phyloP scores from a whole-genome alignment of 2,888 invertebrate species.

The Drosophila yooni region DNA sequence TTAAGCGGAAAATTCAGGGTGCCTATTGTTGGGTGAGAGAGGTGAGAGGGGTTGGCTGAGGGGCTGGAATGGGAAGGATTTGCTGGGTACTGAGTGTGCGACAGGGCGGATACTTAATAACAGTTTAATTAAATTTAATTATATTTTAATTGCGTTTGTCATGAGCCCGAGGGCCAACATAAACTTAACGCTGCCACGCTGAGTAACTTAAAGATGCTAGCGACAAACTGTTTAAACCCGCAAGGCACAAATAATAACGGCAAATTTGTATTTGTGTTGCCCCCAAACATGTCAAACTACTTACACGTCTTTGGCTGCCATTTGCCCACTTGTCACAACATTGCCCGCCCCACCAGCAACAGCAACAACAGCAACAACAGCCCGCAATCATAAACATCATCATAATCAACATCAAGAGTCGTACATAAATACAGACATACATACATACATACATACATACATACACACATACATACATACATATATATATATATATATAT shows the following conservation, averaged over 20 bases:
- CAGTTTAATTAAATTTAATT: slow-evolving; percentile 72
- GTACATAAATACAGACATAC: neutral
- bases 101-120: slow-evolving; percentile 63
- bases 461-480: neutral
- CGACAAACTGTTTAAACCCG: neutral
- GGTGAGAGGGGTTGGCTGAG: neutral
- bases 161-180: neutral
- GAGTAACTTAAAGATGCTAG: neutral
- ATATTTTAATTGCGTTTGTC: slow-evolving; percentile 59
- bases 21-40: slow-evolving; percentile 39
- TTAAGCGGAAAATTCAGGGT: slow-evolving; percentile 57
- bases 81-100: slow-evolving; percentile 18
- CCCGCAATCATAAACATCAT: slow-evolving; percentile 50
- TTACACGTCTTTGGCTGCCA: slow-evolving; percentile 32
- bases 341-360: slow-evolving; percentile 7
- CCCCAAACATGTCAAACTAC: slow-evolving; percentile 37
- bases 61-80: neutral
- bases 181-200: neutral
- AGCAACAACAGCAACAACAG: slow-evolving; percentile 40
- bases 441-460: neutral
- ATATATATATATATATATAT: slow-evolving; percentile 1
- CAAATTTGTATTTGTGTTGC: slow-evolving; percentile 3
- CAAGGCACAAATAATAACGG: slow-evolving; percentile 3
- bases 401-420: slow-evolving; percentile 43
- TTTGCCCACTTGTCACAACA: slow-evolving; percentile 59